Evolutionary conservation across 1,140 invertebrate genomes (phyloP).

Genomic region (Asobara japonica): DNA sequence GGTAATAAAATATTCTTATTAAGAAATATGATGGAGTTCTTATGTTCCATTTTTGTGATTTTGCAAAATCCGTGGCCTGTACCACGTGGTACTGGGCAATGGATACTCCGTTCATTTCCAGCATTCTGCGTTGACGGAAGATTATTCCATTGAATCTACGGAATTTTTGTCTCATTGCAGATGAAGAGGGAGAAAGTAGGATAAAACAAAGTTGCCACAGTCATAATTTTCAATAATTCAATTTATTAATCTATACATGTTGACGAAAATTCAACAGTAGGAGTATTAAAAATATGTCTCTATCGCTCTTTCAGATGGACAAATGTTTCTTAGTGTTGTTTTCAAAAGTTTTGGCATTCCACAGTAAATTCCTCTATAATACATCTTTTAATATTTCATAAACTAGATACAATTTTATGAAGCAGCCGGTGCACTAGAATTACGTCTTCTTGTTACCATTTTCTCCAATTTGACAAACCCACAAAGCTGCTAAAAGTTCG

Average conservation of each 20-base stretch:
- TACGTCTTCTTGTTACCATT: not conserved
- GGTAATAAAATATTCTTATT: no score
- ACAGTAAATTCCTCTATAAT: slow-evolving; percentile 14
- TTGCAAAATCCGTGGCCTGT: no score
- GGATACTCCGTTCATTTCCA: no score
- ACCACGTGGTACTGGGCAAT: no score
- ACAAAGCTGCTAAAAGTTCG: no score
- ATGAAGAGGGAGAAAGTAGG: not conserved
- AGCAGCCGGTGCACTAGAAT: not conserved
- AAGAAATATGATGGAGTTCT: no score
- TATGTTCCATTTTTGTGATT: no score
- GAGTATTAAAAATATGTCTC: slow-evolving; percentile 49
- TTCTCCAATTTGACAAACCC: no score
- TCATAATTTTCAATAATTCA: not conserved
- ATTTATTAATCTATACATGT: slow-evolving; percentile 5
- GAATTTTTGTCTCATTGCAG: not conserved
- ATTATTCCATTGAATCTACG: no score
- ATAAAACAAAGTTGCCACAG: not conserved
- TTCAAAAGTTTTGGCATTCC: not conserved
- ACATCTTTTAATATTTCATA: slow-evolving; percentile 20
- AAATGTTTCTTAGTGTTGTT: slow-evolving; percentile 29
- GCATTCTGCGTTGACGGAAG: no score
- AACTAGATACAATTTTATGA: not conserved
- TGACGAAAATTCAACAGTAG: slow-evolving; percentile 7
- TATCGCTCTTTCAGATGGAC: slow-evolving; percentile 31